Evolutionary conservation across 2,888 invertebrate species (phyloP).

Genomic region (Ecdyonurus torrentis): DNA sequence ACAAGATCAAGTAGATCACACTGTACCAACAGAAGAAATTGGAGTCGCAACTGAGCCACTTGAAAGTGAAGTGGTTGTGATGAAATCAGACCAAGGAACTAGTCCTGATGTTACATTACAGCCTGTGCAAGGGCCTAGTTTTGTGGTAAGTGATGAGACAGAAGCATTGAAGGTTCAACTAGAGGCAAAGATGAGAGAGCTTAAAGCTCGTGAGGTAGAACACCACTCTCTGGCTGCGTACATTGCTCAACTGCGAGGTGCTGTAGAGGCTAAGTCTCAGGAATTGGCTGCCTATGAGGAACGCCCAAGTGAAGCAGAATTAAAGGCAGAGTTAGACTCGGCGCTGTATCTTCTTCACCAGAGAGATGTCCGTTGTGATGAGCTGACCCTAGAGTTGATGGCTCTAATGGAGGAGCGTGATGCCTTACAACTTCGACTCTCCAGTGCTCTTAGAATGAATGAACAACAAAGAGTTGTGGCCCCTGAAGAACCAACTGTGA

Average conservation of each 20-base stretch:
- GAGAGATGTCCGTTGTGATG: slow-evolving; percentile 70
- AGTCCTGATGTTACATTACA: background rate
- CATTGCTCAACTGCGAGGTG: slow-evolving; percentile 13
- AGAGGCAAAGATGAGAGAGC: background rate
- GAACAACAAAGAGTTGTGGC: slow-evolving; percentile 26
- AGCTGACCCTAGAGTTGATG: slow-evolving; percentile 63
- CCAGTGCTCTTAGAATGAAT: slow-evolving; percentile 58
- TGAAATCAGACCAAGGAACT: background rate
- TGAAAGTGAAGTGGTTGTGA: background rate
- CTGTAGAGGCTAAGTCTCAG: slow-evolving; percentile 14
- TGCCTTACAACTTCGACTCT: slow-evolving; percentile 62
- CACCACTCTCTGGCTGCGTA: background rate
- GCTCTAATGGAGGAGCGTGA: slow-evolving; percentile 63
- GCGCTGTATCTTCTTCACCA: slow-evolving; percentile 75
- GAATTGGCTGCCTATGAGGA: slow-evolving; percentile 12
- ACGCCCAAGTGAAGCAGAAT: slow-evolving; percentile 11
- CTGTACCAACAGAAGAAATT: background rate
- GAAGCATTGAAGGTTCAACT: background rate
- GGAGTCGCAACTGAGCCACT: background rate
- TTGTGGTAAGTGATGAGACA: background rate
- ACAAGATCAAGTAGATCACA: slow-evolving; percentile 15
- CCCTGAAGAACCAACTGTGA: background rate
- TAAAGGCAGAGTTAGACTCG: slow-evolving; percentile 38
- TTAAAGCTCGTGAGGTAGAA: background rate
- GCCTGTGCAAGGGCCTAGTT: background rate